Evolutionary conservation across 2,888 invertebrate genomes (phyloP), one percentile per base, ranked within the genome.

Genomic region (Hecatera dysodea): DNA sequence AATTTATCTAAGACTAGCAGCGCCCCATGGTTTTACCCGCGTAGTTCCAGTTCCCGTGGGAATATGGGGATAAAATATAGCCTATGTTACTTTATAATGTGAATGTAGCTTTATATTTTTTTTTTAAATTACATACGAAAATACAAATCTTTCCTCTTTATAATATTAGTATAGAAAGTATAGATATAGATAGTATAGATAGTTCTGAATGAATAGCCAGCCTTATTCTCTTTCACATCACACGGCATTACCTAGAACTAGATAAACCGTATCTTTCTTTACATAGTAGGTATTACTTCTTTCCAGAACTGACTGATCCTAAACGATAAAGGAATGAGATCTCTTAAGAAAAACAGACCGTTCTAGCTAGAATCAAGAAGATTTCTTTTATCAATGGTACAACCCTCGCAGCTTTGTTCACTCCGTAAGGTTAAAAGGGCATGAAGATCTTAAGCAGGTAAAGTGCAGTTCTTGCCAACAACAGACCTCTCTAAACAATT

Each of bases 401-500:
- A n/a, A 17, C 56, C 39, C 48, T 55, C 36, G 24, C 27, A 65
- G 65, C 78, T 72, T 78, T 78, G 67, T 79, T 72, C 57, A 44
- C 62, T 64, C 46, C 22, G 46, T 33, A 50, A 62, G 62, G 78
- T 52, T 78, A 81, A 81, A 76, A 67, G 67, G 65, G 57, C 78
- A 81, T 68, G 62, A 74, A 74, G 67, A 70, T 70, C 69, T 72
- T 57, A 62, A 78, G 79, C 36, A 57, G 52, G 78, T 55, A 63
- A 75, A 72, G 67, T 75, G 74, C 70, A 79, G 67, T 63, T 74
- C 74, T 67, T 72, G 67, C 66, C 70, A 80, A 82, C 71, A 75
- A 72, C 76, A 72, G 63, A 76, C 64, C 72, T 82, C 63, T 39
- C 55, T 69, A 67, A 78, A 74, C 81, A 80, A 80, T 87, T 86